Conservation (phyloP, 2,797 vertebrate genomes). For the Phaenicophaeus curvirostris region DNA sequence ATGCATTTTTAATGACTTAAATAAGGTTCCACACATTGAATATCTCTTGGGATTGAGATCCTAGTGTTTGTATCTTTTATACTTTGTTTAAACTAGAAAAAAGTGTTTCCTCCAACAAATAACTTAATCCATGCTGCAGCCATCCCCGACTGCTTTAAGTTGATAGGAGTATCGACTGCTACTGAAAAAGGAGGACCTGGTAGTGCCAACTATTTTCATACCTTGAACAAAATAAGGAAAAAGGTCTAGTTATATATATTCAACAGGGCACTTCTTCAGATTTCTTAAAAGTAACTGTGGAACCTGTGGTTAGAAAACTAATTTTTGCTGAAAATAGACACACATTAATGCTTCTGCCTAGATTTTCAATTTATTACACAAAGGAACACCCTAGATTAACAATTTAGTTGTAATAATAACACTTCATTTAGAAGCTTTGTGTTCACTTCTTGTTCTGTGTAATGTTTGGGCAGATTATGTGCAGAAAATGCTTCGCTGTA, state of each 20-base stretch:
- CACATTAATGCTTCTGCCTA: background rate
- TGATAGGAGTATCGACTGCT: background rate
- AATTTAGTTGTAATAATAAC: background rate
- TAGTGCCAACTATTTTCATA: background rate
- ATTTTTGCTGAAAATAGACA: background rate
- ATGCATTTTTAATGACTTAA: slow-evolving; percentile 12
- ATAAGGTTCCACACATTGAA: background rate
- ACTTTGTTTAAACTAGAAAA: background rate
- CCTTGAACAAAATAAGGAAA: background rate
- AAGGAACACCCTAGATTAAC: background rate
- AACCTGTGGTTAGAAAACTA: background rate
- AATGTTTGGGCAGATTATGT: background rate
- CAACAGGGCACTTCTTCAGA: background rate
- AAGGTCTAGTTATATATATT: background rate
- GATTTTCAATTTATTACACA: background rate
- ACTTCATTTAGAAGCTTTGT: background rate
- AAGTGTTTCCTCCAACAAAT: background rate
- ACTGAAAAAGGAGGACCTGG: background rate
- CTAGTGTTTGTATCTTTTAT: background rate
- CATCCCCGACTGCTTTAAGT: background rate
- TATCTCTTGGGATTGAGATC: background rate
- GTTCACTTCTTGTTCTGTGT: background rate
- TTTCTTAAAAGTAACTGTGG: background rate
- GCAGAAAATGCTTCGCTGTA: background rate
- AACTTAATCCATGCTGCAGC: background rate